Conservation (phyloP, 2,797 vertebrate genomes). For the Eupleurogrammus muticus region DNA sequence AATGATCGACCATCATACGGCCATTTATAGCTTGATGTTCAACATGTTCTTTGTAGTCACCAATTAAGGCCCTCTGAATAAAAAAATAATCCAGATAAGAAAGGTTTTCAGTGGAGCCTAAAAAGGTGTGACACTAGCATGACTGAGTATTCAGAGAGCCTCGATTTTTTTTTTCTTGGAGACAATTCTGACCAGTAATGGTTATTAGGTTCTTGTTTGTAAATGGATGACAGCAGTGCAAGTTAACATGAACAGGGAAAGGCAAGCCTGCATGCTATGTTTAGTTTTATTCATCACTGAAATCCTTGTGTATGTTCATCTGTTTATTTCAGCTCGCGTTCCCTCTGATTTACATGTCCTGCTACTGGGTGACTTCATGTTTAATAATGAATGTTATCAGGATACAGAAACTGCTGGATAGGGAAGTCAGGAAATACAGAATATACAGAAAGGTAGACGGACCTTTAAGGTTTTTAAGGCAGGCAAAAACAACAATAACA, state of each 20-base stretch:
- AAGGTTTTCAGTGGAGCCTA: background rate
- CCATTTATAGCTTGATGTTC: background rate
- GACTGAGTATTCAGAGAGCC: background rate
- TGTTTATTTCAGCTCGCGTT: conserved; percentile 6
- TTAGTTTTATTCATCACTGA: background rate
- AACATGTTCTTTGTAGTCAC: conserved; percentile 13
- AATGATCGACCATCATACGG: background rate
- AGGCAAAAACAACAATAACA: background rate
- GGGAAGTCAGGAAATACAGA: background rate
- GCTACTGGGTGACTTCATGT: background rate
- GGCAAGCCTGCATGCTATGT: background rate
- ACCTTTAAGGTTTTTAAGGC: background rate
- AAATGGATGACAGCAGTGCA: background rate
- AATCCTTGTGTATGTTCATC: background rate
- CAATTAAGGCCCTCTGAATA: conserved; percentile 6
- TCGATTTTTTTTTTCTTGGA: background rate
- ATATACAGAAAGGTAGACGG: background rate
- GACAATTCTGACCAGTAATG: background rate
- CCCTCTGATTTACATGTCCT: background rate
- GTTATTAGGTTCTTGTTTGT: background rate
- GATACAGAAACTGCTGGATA: background rate
- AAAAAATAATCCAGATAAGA: background rate
- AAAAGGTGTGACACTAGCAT: conserved; percentile 2
- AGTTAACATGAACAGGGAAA: background rate
- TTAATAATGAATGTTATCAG: background rate